Evolutionary conservation across 2,797 vertebrate species (phyloP).

Genomic region (Psittacula derbiana): DNA sequence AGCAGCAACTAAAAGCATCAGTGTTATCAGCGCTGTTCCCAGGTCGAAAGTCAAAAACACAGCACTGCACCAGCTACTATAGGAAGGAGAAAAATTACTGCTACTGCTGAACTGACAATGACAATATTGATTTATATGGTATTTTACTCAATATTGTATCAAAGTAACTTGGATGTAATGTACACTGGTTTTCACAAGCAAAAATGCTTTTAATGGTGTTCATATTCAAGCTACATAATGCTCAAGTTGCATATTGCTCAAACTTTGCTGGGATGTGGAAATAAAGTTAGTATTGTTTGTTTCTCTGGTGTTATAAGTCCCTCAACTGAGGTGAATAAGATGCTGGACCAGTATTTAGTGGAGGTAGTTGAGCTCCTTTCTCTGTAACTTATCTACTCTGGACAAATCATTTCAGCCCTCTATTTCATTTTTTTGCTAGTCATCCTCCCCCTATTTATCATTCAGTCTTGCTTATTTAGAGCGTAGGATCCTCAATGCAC

Average conservation of each 20-base stretch:
- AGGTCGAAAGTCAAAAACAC: no score
- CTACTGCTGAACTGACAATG: no score
- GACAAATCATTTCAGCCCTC: not conserved
- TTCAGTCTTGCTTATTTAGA: not conserved
- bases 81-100: no score
- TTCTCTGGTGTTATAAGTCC: not conserved
- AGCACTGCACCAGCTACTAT: no score
- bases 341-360: not conserved
- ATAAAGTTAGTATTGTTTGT: not conserved
- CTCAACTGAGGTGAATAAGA: not conserved
- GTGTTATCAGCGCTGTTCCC: no score
- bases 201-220: not conserved
- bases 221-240: not conserved
- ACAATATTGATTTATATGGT: not conserved
- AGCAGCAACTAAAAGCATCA: no score
- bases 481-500: not conserved
- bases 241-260: not conserved
- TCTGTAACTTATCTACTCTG: not conserved
- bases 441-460: not conserved
- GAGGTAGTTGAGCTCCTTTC: not conserved
- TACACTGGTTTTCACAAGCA: not conserved
- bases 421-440: not conserved
- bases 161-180: not conserved
- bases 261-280: not conserved
- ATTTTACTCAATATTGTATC: not conserved